phyloP scores from a whole-genome alignment of 2,888 invertebrate species.

The Craniophora ligustri region DNA sequence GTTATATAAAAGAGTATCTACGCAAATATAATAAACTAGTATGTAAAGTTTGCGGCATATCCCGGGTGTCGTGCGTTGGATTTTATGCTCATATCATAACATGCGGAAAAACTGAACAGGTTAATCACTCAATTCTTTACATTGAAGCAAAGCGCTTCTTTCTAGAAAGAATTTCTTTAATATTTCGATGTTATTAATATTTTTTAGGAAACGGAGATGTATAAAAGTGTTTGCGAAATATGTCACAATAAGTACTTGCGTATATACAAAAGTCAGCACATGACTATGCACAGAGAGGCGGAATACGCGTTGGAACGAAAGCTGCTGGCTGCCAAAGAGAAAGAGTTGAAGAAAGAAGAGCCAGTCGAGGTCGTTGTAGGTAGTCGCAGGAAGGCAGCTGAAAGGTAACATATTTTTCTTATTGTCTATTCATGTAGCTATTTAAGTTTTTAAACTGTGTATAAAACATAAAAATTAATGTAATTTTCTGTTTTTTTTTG shows the following conservation, averaged over 20 bases:
- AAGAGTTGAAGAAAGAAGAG: slow-evolving; percentile 45
- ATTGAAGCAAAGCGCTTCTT: too few relatives aligned
- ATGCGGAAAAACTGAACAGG: slow-evolving; percentile 89
- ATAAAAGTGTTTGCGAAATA: slow-evolving; percentile 84
- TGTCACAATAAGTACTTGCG: slow-evolving; percentile 85
- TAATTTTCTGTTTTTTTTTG: too few relatives aligned
- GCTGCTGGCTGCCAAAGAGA: slow-evolving; percentile 46
- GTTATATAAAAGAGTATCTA: slow-evolving; percentile 66
- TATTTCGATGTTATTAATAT: not conserved
- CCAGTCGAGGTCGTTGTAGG: slow-evolving; percentile 17
- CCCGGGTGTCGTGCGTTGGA: slow-evolving; percentile 83
- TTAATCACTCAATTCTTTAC: slow-evolving; percentile 50
- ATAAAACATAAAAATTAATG: too few relatives aligned
- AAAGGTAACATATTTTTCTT: slow-evolving; percentile 67
- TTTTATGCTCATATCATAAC: slow-evolving; percentile 87
- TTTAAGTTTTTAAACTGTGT: too few relatives aligned
- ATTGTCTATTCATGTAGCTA: too few relatives aligned
- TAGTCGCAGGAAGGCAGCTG: slow-evolving; percentile 72
- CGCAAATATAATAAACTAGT: slow-evolving; percentile 73
- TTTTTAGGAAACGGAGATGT: slow-evolving; percentile 80
- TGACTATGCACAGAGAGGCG: slow-evolving; percentile 79
- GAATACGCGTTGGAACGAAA: slow-evolving; percentile 58
- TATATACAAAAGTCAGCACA: slow-evolving; percentile 89
- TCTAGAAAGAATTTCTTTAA: too few relatives aligned
- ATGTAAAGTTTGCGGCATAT: slow-evolving; percentile 80